Evolutionary conservation across 2,888 invertebrate genomes (phyloP).

Genomic region (Phrixothrix hirtus): DNA sequence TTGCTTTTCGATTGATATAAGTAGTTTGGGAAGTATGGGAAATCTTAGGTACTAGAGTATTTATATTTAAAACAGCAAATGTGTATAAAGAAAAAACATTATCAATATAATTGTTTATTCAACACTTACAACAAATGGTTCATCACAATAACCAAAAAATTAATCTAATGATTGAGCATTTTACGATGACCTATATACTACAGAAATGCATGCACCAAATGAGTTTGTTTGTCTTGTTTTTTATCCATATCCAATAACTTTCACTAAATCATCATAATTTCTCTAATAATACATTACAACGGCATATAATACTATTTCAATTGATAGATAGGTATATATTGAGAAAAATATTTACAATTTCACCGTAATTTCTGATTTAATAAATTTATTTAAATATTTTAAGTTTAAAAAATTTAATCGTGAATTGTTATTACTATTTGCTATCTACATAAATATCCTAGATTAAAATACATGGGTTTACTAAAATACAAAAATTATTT

Average conservation of each 20-base stretch:
- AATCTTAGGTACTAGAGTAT: too few relatives aligned
- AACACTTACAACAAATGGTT: slow-evolving; percentile 20
- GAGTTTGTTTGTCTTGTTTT: slow-evolving; percentile 5
- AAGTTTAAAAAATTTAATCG: background rate
- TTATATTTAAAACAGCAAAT: too few relatives aligned
- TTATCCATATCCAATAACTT: too few relatives aligned
- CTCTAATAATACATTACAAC: background rate
- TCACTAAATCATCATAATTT: too few relatives aligned
- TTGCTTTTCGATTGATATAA: too few relatives aligned
- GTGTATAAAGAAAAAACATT: too few relatives aligned
- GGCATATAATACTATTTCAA: background rate
- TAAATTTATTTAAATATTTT: slow-evolving; percentile 4
- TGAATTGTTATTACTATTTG: background rate
- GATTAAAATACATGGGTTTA: background rate
- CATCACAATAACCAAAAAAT: slow-evolving; percentile 26
- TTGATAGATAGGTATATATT: background rate
- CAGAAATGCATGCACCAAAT: slow-evolving; percentile 7
- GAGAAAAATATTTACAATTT: background rate
- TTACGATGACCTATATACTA: slow-evolving; percentile 11
- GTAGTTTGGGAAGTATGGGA: too few relatives aligned
- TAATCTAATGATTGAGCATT: slow-evolving; percentile 24
- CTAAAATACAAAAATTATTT: background rate
- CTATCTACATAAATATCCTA: background rate
- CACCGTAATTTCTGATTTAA: background rate
- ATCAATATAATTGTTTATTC: slow-evolving; percentile 8